phyloP scores from a whole-genome alignment of 53 echinoderm and acorn worm species.

The Holothuria leucospilota region DNA sequence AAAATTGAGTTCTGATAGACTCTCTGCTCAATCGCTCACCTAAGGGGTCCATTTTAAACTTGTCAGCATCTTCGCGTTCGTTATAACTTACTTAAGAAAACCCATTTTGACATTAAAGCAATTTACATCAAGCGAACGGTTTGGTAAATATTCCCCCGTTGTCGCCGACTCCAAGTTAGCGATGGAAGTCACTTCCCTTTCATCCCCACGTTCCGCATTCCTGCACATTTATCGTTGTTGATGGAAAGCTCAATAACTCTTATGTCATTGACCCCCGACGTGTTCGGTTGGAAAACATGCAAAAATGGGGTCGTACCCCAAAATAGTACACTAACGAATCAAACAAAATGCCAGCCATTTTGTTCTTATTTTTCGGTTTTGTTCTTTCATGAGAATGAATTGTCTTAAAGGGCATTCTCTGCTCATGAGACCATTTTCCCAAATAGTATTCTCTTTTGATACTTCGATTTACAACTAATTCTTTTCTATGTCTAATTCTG shows the following conservation, averaged over 20 bases:
- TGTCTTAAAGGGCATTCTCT: too few relatives aligned
- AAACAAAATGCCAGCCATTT: conserved; percentile 42
- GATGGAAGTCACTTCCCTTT: too few relatives aligned
- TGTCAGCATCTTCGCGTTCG: conserved; percentile 27
- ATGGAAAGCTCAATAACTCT: conserved; percentile 36
- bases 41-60: conserved; percentile 48
- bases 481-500: too few relatives aligned
- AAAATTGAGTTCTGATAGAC: conserved; percentile 43
- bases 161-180: too few relatives aligned
- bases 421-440: too few relatives aligned
- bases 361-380: conserved; percentile 22
- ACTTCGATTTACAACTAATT: too few relatives aligned
- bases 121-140: conserved; percentile 42
- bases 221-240: conserved; percentile 17
- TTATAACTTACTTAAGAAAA: conserved; percentile 40
- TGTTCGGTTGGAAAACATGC: conserved; percentile 19
- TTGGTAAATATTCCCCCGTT: conserved; percentile 26
- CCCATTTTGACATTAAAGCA: conserved; percentile 45
- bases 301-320: conserved; percentile 32
- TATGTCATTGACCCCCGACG: conserved; percentile 43
- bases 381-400: background rate
- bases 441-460: too few relatives aligned
- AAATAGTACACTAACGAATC: conserved; percentile 43
- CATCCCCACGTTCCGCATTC: conserved; percentile 28
- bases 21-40: conserved; percentile 32